Evolutionary conservation across 1,140 invertebrate genomes (phyloP).

Genomic region (Manduca sexta): DNA sequence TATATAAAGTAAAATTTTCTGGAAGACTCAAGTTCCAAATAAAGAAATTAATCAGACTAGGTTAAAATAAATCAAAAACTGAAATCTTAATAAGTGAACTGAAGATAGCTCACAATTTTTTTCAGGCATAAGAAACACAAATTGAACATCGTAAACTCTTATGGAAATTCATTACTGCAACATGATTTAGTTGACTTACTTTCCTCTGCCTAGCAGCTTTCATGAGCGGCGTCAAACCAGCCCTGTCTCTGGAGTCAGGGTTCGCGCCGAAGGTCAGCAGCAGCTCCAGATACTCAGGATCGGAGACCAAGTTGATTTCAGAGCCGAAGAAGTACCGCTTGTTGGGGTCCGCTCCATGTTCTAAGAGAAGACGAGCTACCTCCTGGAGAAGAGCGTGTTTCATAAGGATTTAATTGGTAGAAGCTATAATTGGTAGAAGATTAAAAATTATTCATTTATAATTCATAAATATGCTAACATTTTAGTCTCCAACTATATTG

Average conservation of each 20-base stretch:
- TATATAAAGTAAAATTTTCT: no score
- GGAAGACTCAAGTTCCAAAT: no score
- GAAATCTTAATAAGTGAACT: no score
- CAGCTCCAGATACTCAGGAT: constrained; percentile 86
- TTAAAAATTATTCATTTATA: no score
- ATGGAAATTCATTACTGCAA: background rate
- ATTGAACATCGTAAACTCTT: no score
- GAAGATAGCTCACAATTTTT: no score
- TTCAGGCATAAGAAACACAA: no score
- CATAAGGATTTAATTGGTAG: background rate
- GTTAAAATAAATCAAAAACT: no score
- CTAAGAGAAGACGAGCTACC: constrained; percentile 79
- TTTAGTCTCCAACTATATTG: no score
- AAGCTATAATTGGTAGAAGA: no score
- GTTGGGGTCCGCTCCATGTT: constrained; percentile 84
- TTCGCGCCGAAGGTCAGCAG: constrained; percentile 88
- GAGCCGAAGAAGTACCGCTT: constrained; percentile 91
- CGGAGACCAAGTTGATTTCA: constrained; percentile 91
- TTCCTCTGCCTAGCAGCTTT: constrained; percentile 86
- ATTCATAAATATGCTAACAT: no score
- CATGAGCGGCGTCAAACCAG: constrained; percentile 91
- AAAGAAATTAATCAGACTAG: no score
- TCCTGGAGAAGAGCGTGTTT: constrained; percentile 55
- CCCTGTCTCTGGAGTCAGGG: constrained; percentile 88
- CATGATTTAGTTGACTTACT: constrained; percentile 50